These are phyloP conservation scores for Drosophila nr. perissopoda DNA, from an alignment of 2,888 invertebrate species.

Conservation along the genomic window DNA sequence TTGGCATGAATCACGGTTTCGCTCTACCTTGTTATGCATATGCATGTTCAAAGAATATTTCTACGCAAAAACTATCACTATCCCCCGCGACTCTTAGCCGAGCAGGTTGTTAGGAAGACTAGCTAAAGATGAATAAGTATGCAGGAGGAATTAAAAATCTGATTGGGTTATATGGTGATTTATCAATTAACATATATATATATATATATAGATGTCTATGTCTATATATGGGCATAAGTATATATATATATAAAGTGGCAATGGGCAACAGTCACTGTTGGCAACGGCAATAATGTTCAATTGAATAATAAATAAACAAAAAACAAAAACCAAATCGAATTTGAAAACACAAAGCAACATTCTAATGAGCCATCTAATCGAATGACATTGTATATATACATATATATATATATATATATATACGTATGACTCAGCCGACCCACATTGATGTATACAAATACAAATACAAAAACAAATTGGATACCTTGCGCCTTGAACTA, in stretches of 20 bases:
- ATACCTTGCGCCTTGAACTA: constrained; percentile 19
- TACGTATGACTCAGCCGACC: constrained; percentile 17
- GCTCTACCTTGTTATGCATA: constrained; percentile 6
- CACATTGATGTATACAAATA: neutral
- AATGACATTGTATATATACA: constrained; percentile 10
- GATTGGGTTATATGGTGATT: neutral
- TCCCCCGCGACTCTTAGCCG: neutral
- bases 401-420: neutral
- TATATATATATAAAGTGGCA: neutral
- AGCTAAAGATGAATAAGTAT: neutral
- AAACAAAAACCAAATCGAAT: neutral
- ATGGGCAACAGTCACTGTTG: neutral
- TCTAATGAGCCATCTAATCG: constrained; percentile 9
- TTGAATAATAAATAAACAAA: constrained; percentile 1
- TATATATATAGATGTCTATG: neutral
- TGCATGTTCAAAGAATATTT: neutral
- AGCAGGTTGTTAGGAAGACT: neutral
- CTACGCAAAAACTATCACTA: neutral
- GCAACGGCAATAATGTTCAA: neutral
- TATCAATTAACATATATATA: neutral
- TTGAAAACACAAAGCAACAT: constrained; percentile 3
- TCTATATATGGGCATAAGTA: too few species aligned
- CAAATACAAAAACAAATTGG: constrained; percentile 4
- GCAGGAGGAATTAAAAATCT: neutral
- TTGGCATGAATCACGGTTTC: constrained; percentile 29